Percentiles rank a stretch among this genome's conserved stretches.
Conservation (phyloP, 2,888 invertebrate species). For the Eremobia ochroleuca region DNA sequence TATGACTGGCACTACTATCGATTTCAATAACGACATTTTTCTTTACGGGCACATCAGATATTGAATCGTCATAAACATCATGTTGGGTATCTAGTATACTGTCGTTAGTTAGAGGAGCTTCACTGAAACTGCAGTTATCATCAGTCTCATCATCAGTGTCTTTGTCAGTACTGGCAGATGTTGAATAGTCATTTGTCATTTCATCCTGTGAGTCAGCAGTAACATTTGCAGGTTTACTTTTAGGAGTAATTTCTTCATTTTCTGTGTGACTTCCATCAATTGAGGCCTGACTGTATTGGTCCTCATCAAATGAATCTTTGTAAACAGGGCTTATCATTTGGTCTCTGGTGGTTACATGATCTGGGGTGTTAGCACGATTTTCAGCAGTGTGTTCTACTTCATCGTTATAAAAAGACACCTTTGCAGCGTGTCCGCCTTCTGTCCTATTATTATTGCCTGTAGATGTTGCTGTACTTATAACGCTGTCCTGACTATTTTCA, state of each 20-base stretch:
- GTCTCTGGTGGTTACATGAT: conserved; percentile 10
- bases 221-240: conserved; percentile 17
- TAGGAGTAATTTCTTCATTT: conserved; percentile 7
- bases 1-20: conserved; percentile 5
- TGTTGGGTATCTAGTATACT: conserved; percentile 11
- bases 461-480: conserved; percentile 21
- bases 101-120: conserved; percentile 15
- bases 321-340: conserved; percentile 51
- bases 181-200: conserved; percentile 37
- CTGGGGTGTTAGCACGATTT: conserved; percentile 5
- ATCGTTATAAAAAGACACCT: conserved; percentile 19
- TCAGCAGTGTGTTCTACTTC: conserved; percentile 4
- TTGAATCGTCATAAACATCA: conserved; percentile 8
- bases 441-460: conserved; percentile 29
- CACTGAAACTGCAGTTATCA: conserved; percentile 33
- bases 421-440: not conserved
- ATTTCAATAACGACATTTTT: not conserved
- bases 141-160: too few relatives aligned
- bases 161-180: conserved; percentile 18
- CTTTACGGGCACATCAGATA: conserved; percentile 21
- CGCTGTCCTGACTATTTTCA: conserved; percentile 35
- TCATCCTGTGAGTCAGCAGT: conserved; percentile 25
- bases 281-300: conserved; percentile 24
- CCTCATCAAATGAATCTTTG: conserved; percentile 35
- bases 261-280: conserved; percentile 22